Evolutionary conservation across 2,113 vertebrate species (phyloP).

Genomic region (Neodontobutis hainanensis): DNA sequence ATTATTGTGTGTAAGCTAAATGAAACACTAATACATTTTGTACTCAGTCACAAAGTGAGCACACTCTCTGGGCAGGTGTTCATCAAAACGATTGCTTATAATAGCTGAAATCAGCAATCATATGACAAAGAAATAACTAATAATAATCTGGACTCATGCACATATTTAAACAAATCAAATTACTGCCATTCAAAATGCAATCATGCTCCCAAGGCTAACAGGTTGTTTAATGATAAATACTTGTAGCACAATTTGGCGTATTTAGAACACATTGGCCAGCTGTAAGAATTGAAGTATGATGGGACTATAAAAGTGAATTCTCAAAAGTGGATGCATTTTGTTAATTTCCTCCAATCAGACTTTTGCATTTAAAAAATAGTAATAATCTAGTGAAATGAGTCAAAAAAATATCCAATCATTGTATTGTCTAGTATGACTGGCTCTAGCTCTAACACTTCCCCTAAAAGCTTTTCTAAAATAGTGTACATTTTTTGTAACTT

Average conservation of each 20-base stretch:
- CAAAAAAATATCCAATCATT: not conserved
- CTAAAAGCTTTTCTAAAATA: not conserved
- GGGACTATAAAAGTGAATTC: not conserved
- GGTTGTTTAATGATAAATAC: conserved; percentile 2
- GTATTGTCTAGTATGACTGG: not conserved
- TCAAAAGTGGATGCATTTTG: not conserved
- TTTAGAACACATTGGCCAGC: conserved; percentile 14
- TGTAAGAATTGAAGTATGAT: not conserved
- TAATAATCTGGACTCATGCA: not conserved
- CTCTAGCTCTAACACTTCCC: not conserved
- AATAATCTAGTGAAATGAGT: not conserved
- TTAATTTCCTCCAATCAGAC: not conserved
- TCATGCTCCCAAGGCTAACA: conserved; percentile 5
- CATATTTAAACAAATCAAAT: not conserved
- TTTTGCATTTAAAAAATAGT: not conserved
- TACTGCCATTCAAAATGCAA: not conserved
- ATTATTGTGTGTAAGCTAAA: too few species aligned
- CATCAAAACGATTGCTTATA: too few species aligned
- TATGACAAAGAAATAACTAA: not conserved
- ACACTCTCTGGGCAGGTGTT: too few species aligned
- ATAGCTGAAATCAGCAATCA: not conserved
- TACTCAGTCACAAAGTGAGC: too few species aligned
- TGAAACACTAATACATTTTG: too few species aligned
- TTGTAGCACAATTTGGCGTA: not conserved
- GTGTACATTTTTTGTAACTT: too few species aligned